phyloP scores from a whole-genome alignment of 1,140 invertebrate genomes.

The Aphelinus certus region DNA sequence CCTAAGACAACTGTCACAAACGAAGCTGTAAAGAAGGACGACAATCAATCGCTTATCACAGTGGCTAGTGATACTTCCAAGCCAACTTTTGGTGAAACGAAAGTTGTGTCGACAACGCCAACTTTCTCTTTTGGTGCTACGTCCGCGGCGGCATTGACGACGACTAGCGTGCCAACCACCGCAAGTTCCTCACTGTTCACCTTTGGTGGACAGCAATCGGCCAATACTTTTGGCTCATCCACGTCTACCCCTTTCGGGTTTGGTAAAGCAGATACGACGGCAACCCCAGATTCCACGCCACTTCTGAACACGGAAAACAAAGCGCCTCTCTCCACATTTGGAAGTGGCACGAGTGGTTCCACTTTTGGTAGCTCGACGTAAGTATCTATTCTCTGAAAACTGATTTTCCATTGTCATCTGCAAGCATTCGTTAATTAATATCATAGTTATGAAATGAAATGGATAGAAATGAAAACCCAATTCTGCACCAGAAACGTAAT shows the following conservation, averaged over 20 bases:
- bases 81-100: too few species aligned
- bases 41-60: too few species aligned
- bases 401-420: neutral
- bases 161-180: neutral
- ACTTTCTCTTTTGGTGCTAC: constrained; percentile 12
- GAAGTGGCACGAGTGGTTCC: neutral
- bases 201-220: neutral
- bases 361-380: constrained; percentile 14
- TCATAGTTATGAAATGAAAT: neutral
- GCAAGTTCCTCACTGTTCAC: neutral
- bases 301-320: constrained; percentile 9
- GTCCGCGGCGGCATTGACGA: too few species aligned
- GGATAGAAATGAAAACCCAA: too few species aligned
- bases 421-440: too few species aligned
- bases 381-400: neutral
- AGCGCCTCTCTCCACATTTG: constrained; percentile 4
- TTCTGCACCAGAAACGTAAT: neutral
- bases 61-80: too few species aligned
- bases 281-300: neutral
- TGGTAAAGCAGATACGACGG: neutral
- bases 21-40: too few species aligned
- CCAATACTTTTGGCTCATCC: constrained; percentile 14
- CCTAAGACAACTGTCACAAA: neutral
- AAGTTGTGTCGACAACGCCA: neutral
- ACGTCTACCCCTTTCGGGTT: constrained; percentile 16